Percentiles rank a stretch among this genome's conserved stretches.
Evolutionary conservation across 1,140 invertebrate species (phyloP).

Genomic region (Cyrtorhinus lividipennis): DNA sequence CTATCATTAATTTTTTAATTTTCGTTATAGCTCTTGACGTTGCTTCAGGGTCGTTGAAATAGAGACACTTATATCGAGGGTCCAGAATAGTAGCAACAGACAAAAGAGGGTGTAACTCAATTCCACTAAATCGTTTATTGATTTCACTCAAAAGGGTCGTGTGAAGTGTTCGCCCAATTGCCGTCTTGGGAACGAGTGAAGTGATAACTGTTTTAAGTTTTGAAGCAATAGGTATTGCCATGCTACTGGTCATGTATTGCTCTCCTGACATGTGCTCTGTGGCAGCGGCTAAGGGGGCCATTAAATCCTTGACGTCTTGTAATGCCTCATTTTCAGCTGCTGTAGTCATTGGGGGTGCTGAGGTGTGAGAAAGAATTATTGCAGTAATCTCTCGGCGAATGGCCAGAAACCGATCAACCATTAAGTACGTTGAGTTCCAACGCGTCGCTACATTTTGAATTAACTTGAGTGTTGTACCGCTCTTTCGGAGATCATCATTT

Average conservation of each 20-base stretch:
- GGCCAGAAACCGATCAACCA: background rate
- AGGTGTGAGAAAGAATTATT: background rate
- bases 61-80: background rate
- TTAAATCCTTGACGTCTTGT: background rate
- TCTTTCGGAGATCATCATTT: background rate
- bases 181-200: background rate
- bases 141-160: background rate
- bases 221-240: background rate
- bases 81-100: background rate
- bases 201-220: background rate
- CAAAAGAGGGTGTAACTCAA: background rate
- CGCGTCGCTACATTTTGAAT: background rate
- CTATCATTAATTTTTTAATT: background rate
- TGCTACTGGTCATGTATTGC: background rate
- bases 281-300: background rate
- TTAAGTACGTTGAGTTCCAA: background rate
- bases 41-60: slow-evolving; percentile 1
- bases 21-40: background rate
- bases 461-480: background rate
- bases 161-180: background rate
- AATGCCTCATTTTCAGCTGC: background rate
- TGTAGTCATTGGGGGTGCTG: background rate
- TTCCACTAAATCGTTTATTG: background rate
- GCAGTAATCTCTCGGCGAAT: background rate
- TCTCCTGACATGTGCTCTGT: background rate